These are phyloP conservation scores for Cheumatopsyche charites DNA, from an alignment of 1,140 invertebrate species.

Conservation along the genomic window DNA sequence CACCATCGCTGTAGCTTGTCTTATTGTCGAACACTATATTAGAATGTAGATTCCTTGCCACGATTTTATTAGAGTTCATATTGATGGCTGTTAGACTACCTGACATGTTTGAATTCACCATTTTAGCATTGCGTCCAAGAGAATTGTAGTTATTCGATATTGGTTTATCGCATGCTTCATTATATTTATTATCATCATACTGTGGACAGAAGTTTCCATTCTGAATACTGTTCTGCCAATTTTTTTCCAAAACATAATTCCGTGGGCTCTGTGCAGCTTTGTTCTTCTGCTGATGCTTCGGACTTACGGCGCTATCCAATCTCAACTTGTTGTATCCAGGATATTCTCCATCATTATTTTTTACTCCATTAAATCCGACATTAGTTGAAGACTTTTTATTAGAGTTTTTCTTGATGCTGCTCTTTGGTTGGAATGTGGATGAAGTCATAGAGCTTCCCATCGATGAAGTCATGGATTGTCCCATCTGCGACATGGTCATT, in stretches of 20 bases:
- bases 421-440: constrained; percentile 52
- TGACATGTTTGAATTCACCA: neutral
- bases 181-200: constrained; percentile 28
- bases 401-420: constrained; percentile 55
- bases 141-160: neutral
- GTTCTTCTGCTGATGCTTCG: constrained; percentile 53
- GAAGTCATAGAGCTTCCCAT: constrained; percentile 37
- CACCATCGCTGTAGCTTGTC: constrained; percentile 40
- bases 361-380: constrained; percentile 49
- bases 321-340: constrained; percentile 59
- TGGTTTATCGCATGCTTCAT: neutral
- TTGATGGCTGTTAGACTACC: constrained; percentile 9
- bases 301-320: constrained; percentile 59
- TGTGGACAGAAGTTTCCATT: constrained; percentile 44
- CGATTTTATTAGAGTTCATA: constrained; percentile 26
- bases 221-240: constrained; percentile 46
- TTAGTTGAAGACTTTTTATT: constrained; percentile 52
- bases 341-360: constrained; percentile 53
- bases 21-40: constrained; percentile 45
- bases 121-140: neutral
- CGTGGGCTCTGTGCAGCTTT: constrained; percentile 42
- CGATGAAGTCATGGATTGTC: constrained; percentile 29
- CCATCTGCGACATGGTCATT: constrained; percentile 39
- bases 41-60: constrained; percentile 46
- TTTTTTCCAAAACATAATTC: constrained; percentile 46